Percentiles rank a stretch among this genome's conserved stretches.
These are phyloP conservation scores for Macrosteles quadrilineatus DNA, from an alignment of 1,140 invertebrate species.

Conservation along the genomic window DNA sequence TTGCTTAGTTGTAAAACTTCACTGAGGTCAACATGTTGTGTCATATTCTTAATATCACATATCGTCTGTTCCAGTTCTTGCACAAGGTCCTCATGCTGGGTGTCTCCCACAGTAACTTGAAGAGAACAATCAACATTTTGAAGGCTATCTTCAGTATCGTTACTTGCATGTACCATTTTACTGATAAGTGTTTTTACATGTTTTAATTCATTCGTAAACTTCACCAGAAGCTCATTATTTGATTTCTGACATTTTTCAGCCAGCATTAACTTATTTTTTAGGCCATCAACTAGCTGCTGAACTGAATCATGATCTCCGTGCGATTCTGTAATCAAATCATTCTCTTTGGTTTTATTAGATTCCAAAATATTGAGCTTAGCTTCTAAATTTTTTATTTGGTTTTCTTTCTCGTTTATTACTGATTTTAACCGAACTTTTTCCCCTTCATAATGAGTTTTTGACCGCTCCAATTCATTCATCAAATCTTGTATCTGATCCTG, in stretches of 20 bases:
- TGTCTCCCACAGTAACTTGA: too few relatives aligned
- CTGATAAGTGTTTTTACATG: too few relatives aligned
- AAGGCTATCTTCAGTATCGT: too few relatives aligned
- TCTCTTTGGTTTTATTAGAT: too few relatives aligned
- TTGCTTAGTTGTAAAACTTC: not conserved
- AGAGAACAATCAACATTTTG: too few relatives aligned
- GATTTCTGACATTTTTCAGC: too few relatives aligned
- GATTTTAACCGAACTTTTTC: not conserved
- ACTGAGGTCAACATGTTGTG: not conserved
- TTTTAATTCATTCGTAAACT: too few relatives aligned
- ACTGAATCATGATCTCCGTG: too few relatives aligned
- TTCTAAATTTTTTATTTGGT: not conserved
- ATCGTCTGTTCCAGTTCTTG: not conserved
- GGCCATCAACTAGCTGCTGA: too few relatives aligned
- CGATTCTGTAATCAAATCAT: too few relatives aligned
- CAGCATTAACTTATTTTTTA: too few relatives aligned
- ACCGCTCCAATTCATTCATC: slow-evolving; percentile 3
- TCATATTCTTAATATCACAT: not conserved
- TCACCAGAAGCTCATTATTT: too few relatives aligned
- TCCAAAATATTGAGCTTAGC: not conserved
- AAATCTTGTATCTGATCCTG: not conserved
- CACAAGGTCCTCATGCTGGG: not conserved
- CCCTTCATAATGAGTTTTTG: not conserved
- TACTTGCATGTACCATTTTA: not conserved
- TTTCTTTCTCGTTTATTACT: not conserved